phyloP scores from a whole-genome alignment of 1,140 invertebrate genomes.

The Trigoniulus corallinus region DNA sequence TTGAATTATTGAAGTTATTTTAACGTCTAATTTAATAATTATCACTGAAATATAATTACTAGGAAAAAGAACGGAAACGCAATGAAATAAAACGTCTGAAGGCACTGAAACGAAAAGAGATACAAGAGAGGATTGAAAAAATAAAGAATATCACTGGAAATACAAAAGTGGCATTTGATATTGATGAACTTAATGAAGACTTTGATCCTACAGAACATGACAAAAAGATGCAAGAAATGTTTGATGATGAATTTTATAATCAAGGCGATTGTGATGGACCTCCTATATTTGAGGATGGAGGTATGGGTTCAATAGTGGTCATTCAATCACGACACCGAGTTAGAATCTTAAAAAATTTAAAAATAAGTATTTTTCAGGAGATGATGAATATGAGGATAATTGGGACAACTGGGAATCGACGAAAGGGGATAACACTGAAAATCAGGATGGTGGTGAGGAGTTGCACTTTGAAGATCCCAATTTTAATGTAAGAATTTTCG shows the following conservation, averaged over 20 bases:
- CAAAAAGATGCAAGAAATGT: conserved; percentile 65
- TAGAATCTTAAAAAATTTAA: conserved; percentile 1
- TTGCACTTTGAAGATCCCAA: conserved; percentile 58
- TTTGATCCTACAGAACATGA: conserved; percentile 87
- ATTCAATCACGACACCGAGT: not conserved
- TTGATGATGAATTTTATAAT: conserved; percentile 70
- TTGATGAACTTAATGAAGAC: conserved; percentile 56
- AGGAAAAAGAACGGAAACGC: conserved; percentile 63
- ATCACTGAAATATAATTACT: conserved; percentile 13
- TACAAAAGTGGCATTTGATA: conserved; percentile 33
- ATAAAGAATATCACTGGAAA: conserved; percentile 81
- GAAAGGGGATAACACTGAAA: conserved; percentile 15
- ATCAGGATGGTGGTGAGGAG: conserved; percentile 15
- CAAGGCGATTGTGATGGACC: conserved; percentile 49
- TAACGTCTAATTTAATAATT: conserved; percentile 7
- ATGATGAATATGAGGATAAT: conserved; percentile 34
- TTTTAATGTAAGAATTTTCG: conserved; percentile 44
- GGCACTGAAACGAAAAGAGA: conserved; percentile 74
- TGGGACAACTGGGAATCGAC: conserved; percentile 46
- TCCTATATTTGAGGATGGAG: conserved; percentile 61
- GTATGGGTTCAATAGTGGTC: no score
- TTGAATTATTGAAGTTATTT: conserved; percentile 3
- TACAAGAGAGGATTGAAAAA: conserved; percentile 70
- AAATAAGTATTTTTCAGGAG: conserved; percentile 2
- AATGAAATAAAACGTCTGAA: conserved; percentile 76